Evolutionary conservation across 2,113 vertebrate genomes (phyloP).

Genomic region (Onychorhynchus coronatus): DNA sequence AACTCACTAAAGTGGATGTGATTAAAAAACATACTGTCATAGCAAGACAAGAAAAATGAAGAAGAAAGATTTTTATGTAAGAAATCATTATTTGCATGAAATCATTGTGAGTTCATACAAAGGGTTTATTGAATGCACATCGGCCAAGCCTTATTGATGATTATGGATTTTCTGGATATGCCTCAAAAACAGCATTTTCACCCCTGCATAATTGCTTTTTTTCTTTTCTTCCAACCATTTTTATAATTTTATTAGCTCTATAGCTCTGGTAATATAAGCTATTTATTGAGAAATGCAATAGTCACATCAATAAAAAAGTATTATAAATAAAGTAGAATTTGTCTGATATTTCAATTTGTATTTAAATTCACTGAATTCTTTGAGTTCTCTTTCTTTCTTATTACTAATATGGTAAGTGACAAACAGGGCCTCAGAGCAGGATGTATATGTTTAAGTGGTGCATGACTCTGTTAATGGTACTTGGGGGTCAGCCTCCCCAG

Average conservation of each 20-base stretch:
- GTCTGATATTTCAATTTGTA: background rate
- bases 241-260: background rate
- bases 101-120: slow-evolving; percentile 37
- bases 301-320: background rate
- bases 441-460: background rate
- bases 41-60: slow-evolving; percentile 23
- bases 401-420: background rate
- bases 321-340: background rate
- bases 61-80: slow-evolving; percentile 20
- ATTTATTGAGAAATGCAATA: background rate
- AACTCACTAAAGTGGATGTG: slow-evolving; percentile 25
- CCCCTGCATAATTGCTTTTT: background rate
- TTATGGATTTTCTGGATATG: slow-evolving; percentile 50
- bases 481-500: background rate
- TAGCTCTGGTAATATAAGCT: background rate
- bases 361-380: background rate
- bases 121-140: slow-evolving; percentile 24
- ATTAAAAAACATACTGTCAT: slow-evolving; percentile 48
- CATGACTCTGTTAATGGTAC: background rate
- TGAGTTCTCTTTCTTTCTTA: background rate
- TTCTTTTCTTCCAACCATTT: background rate
- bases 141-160: background rate
- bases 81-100: slow-evolving; percentile 43
- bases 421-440: background rate
- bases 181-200: slow-evolving; percentile 38